phyloP scores from a whole-genome alignment of 2,797 vertebrate species.

The Gymnoscopelus microlampas region DNA sequence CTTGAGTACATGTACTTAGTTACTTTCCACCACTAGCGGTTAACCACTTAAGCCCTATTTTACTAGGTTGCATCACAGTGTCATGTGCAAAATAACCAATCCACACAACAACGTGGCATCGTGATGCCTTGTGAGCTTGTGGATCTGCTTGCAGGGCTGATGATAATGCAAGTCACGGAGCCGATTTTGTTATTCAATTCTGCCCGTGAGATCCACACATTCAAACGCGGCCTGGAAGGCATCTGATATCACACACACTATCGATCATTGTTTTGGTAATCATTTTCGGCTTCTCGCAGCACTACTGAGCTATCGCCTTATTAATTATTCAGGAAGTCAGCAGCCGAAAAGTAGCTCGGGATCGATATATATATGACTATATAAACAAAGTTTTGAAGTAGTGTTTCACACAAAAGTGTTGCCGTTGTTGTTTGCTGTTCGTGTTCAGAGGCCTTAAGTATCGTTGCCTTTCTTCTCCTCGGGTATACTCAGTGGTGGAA shows the following conservation, averaged over 20 bases:
- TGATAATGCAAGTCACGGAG: slow-evolving; percentile 16
- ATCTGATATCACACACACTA: slow-evolving; percentile 5
- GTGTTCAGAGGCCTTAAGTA: neutral
- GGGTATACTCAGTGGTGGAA: too few species aligned
- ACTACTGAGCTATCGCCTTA: neutral
- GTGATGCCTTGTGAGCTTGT: too few species aligned
- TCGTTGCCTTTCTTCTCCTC: too few species aligned
- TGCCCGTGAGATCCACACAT: slow-evolving; percentile 15
- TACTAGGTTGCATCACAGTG: too few species aligned
- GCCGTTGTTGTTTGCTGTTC: too few species aligned
- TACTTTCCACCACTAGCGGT: too few species aligned
- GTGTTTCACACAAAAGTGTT: neutral
- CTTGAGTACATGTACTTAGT: too few species aligned
- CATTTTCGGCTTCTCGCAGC: slow-evolving; percentile 17
- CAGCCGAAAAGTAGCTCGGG: neutral
- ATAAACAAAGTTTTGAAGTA: neutral
- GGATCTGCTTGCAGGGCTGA: neutral
- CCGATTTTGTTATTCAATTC: slow-evolving; percentile 1
- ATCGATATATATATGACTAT: slow-evolving; percentile 26
- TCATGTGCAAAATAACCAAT: too few species aligned
- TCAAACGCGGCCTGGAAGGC: slow-evolving; percentile 16
- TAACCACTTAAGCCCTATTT: too few species aligned
- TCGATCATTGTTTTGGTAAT: slow-evolving; percentile 27
- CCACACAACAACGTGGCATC: too few species aligned
- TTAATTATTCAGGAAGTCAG: slow-evolving; percentile 34